Base-by-base conservation (phyloP, 2,113 vertebrate genomes). In the Callaeas wilsoni region DNA sequence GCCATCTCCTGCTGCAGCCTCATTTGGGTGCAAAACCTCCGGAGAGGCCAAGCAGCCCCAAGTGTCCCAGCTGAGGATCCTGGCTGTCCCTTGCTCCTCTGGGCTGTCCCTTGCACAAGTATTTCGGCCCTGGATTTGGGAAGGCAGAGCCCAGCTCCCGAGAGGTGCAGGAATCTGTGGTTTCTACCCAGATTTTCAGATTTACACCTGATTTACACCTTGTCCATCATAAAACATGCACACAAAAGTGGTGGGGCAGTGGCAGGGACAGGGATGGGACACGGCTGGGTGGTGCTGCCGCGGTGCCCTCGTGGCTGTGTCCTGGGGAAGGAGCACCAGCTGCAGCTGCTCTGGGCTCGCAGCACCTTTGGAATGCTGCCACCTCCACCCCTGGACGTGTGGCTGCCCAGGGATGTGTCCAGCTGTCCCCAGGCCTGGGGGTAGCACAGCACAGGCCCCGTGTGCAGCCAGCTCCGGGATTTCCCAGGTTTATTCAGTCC, bases 381-480 rank as follows among this genome's bases (percentile, higher is more conserved):
- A 35, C n/a, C 25, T 32, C 74, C 64, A 4, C 8, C 9, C 6
- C 29, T 2, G 56, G 14, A 6, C 3, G 25, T 5, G 13, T 8
- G 46, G 39, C 23, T 60, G 44, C 37, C 30, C 7, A 3, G 57
- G 77, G 35, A 7, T 0, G 0, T 27, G 30, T 6, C 59, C 50
- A 14, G 17, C 18, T 62, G 3, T 7, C 32, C 29, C 42, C 21
- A 16, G 52, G 25, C 16, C 35, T 10, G 27, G 27, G 35, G 37
- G 6, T 3, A 21, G 25, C n/a, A 30, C 25, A 37, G 29, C n/a
- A 23, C 22, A 9, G 9, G 33, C 23, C 6, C 7, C 0, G 20
- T 0, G 10, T 8, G 4, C 41, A 83, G 59, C n/a, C 71, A 21
- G 55, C 53, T 30, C 30, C 19, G 14, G 32, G 7, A 23, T 4